Percentiles rank a stretch among this genome's conserved stretches.
These are phyloP conservation scores for Epinephelus moara DNA, from an alignment of 2,113 vertebrate genomes.

Conservation along the genomic window DNA sequence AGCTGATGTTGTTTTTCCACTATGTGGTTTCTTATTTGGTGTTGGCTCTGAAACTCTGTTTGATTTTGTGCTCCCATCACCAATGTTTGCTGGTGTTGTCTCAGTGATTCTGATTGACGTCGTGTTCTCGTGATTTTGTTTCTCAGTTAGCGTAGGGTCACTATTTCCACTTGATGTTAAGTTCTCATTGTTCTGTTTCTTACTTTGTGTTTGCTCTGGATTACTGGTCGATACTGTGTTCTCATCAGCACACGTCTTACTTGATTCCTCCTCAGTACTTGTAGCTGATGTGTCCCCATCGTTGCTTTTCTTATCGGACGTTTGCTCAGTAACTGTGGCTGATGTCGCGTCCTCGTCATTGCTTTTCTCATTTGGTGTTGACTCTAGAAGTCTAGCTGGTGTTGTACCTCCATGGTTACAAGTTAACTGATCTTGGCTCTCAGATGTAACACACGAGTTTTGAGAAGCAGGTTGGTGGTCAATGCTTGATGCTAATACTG, in stretches of 20 bases:
- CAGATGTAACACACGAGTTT: neutral
- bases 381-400: neutral
- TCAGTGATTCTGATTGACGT: neutral
- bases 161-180: neutral
- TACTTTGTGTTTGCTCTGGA: neutral
- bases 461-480: conserved; percentile 6
- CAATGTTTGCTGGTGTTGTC: neutral
- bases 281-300: neutral
- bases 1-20: neutral
- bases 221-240: neutral
- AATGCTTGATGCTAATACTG: neutral
- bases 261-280: neutral
- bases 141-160: neutral
- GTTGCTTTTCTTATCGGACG: neutral
- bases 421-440: conserved; percentile 11
- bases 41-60: neutral
- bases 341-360: neutral
- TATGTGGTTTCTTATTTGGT: neutral
- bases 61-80: neutral
- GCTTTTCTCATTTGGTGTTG: neutral
- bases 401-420: neutral
- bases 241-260: neutral
- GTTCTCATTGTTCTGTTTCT: neutral
- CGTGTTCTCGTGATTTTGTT: neutral
- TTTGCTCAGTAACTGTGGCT: neutral